These are phyloP conservation scores for Heptranchias perlo DNA, from an alignment of 2,113 vertebrate genomes.

Conservation along the genomic window DNA sequence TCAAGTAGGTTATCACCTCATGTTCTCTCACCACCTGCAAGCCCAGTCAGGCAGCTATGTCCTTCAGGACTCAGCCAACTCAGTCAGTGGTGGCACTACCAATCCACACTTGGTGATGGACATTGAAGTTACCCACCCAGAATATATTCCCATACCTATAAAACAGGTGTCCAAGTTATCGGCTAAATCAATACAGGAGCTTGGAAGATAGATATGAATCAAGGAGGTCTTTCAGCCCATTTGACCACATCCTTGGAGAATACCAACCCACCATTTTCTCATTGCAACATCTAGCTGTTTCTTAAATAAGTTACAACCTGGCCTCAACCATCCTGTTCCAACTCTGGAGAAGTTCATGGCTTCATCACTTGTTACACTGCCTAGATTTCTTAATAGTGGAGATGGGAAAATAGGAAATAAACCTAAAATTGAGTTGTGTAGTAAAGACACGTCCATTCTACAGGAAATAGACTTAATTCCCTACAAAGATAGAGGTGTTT, in stretches of 20 bases:
- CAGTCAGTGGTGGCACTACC: neutral
- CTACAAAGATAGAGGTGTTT: neutral
- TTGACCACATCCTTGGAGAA: too few species aligned
- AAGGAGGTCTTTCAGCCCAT: too few species aligned
- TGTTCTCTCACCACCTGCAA: neutral
- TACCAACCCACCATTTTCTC: neutral
- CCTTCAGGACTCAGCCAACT: neutral
- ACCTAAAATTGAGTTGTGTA: neutral
- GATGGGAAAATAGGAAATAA: neutral
- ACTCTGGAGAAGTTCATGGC: neutral
- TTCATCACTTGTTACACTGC: neutral
- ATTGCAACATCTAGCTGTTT: neutral
- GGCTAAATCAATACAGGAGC: neutral
- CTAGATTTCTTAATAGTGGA: too few species aligned
- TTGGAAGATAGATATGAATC: neutral
- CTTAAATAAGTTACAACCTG: neutral
- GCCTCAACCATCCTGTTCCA: neutral
- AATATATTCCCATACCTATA: neutral
- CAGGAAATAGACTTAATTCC: neutral
- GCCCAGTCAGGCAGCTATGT: neutral
- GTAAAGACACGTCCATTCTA: neutral
- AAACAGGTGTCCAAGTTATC: neutral
- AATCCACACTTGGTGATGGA: neutral
- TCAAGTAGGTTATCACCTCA: neutral
- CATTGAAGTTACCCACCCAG: neutral